Evolutionary conservation across 2,797 vertebrate species (phyloP).

Genomic region (Pseudocheirus occidentalis): DNA sequence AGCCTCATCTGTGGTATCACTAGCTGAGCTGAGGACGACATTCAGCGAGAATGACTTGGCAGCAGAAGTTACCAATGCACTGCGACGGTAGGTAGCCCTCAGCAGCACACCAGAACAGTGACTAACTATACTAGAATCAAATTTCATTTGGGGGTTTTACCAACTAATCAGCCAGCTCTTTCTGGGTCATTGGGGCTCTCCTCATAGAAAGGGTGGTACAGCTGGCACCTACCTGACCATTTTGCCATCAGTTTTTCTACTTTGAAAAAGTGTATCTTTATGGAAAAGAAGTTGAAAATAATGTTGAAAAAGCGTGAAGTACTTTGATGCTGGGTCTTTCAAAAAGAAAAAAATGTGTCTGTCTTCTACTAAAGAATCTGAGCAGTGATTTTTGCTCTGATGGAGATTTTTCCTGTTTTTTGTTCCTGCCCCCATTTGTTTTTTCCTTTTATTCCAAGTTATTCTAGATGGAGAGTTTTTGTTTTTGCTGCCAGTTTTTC

Average conservation of each 20-base stretch:
- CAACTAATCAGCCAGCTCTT: neutral
- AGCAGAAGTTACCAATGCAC: constrained; percentile 87
- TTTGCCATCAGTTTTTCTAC: neutral
- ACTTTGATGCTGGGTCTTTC: neutral
- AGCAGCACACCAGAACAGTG: rapidly evolving
- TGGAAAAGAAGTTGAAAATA: neutral
- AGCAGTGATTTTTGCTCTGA: neutral
- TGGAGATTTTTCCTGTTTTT: neutral
- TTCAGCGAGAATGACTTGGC: constrained; percentile 87
- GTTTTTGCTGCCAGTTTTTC: neutral
- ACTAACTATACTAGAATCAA: rapidly evolving
- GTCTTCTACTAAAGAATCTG: neutral
- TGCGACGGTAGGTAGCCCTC: constrained; percentile 85
- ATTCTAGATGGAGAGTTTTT: constrained; percentile 4
- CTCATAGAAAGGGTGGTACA: neutral
- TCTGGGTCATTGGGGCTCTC: neutral
- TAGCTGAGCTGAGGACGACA: constrained; percentile 84
- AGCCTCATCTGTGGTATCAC: constrained; percentile 77
- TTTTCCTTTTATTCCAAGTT: constrained; percentile 11
- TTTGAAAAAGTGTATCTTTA: neutral
- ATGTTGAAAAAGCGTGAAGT: neutral
- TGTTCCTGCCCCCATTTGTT: neutral
- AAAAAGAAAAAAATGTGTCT: neutral
- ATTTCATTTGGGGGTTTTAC: neutral
- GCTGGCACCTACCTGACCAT: rapidly evolving